These are phyloP conservation scores for Zele albiditarsus DNA, from an alignment of 2,888 invertebrate genomes.

Conservation along the genomic window DNA sequence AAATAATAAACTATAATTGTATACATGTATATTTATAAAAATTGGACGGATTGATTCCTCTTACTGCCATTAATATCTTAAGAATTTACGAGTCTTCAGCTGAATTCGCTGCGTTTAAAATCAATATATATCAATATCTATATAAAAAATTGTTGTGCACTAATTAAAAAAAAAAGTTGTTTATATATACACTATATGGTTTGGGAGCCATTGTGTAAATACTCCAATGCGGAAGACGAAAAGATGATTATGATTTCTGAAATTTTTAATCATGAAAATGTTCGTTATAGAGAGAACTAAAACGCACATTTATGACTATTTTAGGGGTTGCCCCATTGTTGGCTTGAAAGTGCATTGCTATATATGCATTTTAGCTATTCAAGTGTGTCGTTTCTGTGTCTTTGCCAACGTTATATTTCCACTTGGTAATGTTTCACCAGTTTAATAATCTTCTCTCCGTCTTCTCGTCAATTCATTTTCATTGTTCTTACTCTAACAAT, in stretches of 20 bases:
- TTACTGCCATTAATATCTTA: background rate
- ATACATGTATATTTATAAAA: constrained; percentile 5
- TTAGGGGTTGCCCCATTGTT: constrained; percentile 22
- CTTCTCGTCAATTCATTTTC: constrained; percentile 29
- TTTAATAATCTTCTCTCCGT: constrained; percentile 29
- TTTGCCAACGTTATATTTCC: constrained; percentile 27
- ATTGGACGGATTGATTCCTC: constrained; percentile 39
- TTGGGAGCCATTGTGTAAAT: constrained; percentile 19
- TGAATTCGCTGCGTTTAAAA: constrained; percentile 29
- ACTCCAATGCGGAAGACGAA: constrained; percentile 22
- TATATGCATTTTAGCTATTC: constrained; percentile 30
- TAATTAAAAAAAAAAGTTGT: background rate
- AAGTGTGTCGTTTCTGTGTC: background rate
- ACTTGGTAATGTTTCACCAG: constrained; percentile 35
- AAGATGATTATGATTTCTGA: constrained; percentile 23
- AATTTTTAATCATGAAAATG: constrained; percentile 20
- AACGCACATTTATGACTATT: constrained; percentile 16
- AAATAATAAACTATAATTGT: background rate
- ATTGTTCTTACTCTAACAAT: constrained; percentile 26
- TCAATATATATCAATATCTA: no score
- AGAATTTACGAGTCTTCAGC: background rate
- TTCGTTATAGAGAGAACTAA: constrained; percentile 29
- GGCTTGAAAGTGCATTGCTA: background rate
- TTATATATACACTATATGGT: constrained; percentile 13
- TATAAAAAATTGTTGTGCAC: background rate